A percentile compares a stretch with the other conserved stretches of the same genome.
These are phyloP conservation scores for Steromphala cineraria DNA, from an alignment of 2,888 invertebrate genomes.

Conservation along the genomic window DNA sequence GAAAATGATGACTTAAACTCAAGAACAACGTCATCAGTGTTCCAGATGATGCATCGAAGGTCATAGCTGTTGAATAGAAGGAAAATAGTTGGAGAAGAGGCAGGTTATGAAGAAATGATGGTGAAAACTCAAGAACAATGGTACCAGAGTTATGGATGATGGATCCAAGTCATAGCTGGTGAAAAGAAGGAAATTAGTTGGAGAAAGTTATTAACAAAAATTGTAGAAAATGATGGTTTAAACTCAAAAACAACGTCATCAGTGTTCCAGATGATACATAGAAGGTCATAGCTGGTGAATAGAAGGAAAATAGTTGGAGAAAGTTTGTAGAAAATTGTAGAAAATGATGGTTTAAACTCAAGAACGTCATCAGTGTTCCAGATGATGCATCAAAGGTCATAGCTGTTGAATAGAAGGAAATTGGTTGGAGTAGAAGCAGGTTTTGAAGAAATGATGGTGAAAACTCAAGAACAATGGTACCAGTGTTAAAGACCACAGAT, in stretches of 20 bases:
- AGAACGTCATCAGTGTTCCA: constrained; percentile 96
- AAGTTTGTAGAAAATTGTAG: constrained; percentile 94
- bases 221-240: no score
- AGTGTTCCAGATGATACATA: constrained; percentile 94
- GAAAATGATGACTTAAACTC: constrained; percentile 82
- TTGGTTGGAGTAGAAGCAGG: no score
- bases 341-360: constrained; percentile 82
- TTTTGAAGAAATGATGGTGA: constrained; percentile 90
- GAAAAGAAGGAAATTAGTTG: constrained; percentile 80
- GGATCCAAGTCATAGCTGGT: constrained; percentile 86
- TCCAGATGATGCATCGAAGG: constrained; percentile 92
- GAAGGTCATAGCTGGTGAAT: constrained; percentile 82
- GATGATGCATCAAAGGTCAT: constrained; percentile 90
- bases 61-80: constrained; percentile 82
- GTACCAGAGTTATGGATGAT: constrained; percentile 97
- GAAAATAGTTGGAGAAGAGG: no score
- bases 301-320: constrained; percentile 89
- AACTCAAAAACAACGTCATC: constrained; percentile 85
- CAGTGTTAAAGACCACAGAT: constrained; percentile 94
- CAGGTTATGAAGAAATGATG: no score
- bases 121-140: constrained; percentile 84
- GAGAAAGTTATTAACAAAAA: no score
- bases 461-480: constrained; percentile 86
- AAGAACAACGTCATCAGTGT: constrained; percentile 93
- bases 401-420: constrained; percentile 80